Base-by-base conservation (phyloP, 2,888 invertebrate genomes). In the Ommatoiulus sabulosus region DNA sequence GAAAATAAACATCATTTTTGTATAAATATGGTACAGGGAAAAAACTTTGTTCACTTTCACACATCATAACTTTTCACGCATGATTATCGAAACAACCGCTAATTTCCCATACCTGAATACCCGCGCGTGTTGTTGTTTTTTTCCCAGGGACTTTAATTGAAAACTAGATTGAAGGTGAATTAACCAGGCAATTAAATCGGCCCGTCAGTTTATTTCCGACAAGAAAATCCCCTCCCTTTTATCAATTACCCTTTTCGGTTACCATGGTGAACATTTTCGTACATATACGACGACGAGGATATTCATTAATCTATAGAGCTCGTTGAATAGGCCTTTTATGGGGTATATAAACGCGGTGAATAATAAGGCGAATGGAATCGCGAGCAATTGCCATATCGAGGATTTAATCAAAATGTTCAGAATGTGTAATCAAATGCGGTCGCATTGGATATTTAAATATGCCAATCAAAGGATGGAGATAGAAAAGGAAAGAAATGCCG, bases 351-450 rank as follows among this genome's bases (percentile, higher is more conserved):
- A 80, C 35, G 35, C 12, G 12, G 80, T 80, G 35, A 35, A 80
- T 80, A 24, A 80, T 24, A 24, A 6, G 80, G 24, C 72, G 72
- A 24, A 72, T 72, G 20, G 24, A 72, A 20, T 72, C 24, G 80
- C 3, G 12, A 8, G 80, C 80, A 80, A 80, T 80, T 80, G 80
- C 80, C 80, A 80, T 80, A 80, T 80, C 80, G 24, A 80, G 80
- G 80, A 80, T 80, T 80, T 80, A 80, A 80, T 80, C 80, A 80
- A 80, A 80, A 80, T 80, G 80, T 80, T 80, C 80, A 80, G 80
- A 80, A 80, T 80, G 80, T 80, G 80, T 80, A 80, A 80, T 80
- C 80, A 80, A 80, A 80, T 80, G 80, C 80, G 80, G 80, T 80
- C 80, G 80, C 80, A 80, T 80, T 6, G 80, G 80, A 80, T 80